A percentile compares a stretch with the other conserved stretches of the same genome.
Evolutionary conservation across 2,888 invertebrate species (phyloP).

Genomic region (Agrotis puta): DNA sequence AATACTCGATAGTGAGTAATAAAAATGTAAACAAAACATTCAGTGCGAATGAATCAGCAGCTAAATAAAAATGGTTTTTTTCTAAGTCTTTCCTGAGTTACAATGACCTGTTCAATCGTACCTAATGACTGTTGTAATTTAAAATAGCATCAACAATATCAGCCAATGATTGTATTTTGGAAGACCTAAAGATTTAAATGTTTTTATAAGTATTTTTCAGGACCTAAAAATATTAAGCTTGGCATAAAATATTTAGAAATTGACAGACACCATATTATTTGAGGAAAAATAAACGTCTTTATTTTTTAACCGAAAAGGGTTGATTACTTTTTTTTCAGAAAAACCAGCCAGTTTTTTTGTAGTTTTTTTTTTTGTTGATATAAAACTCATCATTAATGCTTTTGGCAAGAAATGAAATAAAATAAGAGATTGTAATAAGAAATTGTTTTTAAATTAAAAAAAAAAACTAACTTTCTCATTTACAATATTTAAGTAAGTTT

Average conservation of each 20-base stretch:
- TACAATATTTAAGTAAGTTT: too few relatives aligned
- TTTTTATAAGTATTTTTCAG: background rate
- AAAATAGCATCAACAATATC: too few relatives aligned
- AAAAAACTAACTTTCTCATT: background rate
- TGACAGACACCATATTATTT: background rate
- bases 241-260: background rate
- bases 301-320: background rate
- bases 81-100: background rate
- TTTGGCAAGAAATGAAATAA: too few relatives aligned
- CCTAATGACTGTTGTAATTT: background rate
- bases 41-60: slow-evolving; percentile 35
- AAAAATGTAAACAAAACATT: slow-evolving; percentile 38
- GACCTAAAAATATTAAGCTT: background rate
- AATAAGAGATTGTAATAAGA: too few relatives aligned
- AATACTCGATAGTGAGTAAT: slow-evolving; percentile 45
- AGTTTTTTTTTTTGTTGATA: too few relatives aligned
- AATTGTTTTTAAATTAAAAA: too few relatives aligned
- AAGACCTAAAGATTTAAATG: background rate
- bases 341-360: background rate
- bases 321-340: background rate
- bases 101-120: background rate
- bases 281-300: background rate
- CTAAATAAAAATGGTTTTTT: background rate
- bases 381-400: too few relatives aligned
- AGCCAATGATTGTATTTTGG: background rate